Conservation (phyloP, 2,888 invertebrate species). For the Campoplex capitator region DNA sequence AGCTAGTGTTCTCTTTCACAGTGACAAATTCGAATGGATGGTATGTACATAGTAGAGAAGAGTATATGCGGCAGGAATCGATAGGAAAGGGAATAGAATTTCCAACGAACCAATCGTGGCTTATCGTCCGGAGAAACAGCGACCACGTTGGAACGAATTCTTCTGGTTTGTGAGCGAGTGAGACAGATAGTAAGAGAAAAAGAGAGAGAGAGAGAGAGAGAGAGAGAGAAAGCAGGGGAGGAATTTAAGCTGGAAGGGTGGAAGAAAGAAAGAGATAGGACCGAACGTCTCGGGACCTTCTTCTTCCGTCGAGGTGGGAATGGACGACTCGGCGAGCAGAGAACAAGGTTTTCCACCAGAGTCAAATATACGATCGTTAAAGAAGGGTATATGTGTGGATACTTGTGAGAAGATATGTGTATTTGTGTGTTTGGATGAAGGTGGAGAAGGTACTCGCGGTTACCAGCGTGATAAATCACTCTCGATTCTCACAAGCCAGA, state of each 20-base stretch:
- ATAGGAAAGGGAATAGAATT: slow-evolving; percentile 68
- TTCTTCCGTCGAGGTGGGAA: slow-evolving; percentile 58
- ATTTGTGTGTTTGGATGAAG: slow-evolving; percentile 36
- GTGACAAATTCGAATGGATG: slow-evolving; percentile 68
- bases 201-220: slow-evolving; percentile 29
- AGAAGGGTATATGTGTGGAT: slow-evolving; percentile 36
- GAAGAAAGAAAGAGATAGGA: slow-evolving; percentile 63
- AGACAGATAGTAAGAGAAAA: slow-evolving; percentile 69
- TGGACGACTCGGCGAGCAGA: slow-evolving; percentile 66
- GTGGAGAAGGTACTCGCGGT: slow-evolving; percentile 72
- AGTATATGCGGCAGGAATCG: slow-evolving; percentile 53
- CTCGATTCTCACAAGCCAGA: slow-evolving; percentile 80
- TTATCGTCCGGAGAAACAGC: slow-evolving; percentile 69
- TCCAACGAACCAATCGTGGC: slow-evolving; percentile 70
- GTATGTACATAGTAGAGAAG: slow-evolving; percentile 29
- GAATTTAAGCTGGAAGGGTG: slow-evolving; percentile 68
- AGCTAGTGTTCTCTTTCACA: slow-evolving; percentile 64
- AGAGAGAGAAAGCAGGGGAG: slow-evolving; percentile 69
- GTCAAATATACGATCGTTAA: slow-evolving; percentile 60
- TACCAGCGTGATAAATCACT: slow-evolving; percentile 82
- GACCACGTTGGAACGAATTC: slow-evolving; percentile 67
- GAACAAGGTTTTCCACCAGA: slow-evolving; percentile 66
- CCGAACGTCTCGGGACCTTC: slow-evolving; percentile 66
- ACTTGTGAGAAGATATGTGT: slow-evolving; percentile 15
- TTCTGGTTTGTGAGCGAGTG: slow-evolving; percentile 62